Evolutionary conservation across 2,888 invertebrate species (phyloP).

Genomic region (Drosophila kambysellisi): DNA sequence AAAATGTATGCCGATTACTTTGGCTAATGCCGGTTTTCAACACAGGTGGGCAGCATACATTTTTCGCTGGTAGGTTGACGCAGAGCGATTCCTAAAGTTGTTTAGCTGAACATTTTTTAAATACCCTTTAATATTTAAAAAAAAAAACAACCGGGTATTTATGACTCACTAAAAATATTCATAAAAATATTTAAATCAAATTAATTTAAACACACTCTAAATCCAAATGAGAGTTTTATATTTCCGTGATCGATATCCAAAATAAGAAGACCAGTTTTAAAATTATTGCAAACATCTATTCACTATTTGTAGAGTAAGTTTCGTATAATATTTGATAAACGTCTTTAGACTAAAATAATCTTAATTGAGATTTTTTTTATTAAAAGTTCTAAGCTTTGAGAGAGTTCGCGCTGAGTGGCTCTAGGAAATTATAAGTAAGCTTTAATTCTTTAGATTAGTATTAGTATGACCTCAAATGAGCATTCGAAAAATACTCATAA

Average conservation of each 20-base stretch:
- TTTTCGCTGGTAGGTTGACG: constrained; percentile 25
- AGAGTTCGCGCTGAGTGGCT: background rate
- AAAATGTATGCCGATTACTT: constrained; percentile 73
- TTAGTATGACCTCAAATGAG: background rate
- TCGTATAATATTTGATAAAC: too few species aligned
- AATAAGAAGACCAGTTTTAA: background rate
- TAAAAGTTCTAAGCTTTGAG: background rate
- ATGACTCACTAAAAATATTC: background rate
- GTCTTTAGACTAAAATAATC: background rate
- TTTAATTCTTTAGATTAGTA: background rate
- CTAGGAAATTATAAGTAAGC: background rate
- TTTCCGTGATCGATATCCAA: background rate
- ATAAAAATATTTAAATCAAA: background rate
- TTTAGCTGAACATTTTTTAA: background rate
- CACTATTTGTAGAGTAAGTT: background rate
- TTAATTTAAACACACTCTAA: background rate
- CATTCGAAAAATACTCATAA: background rate
- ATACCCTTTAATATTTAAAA: constrained; percentile 22
- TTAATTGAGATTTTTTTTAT: constrained; percentile 5
- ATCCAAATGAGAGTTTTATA: background rate
- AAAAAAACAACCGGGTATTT: background rate
- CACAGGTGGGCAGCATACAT: constrained; percentile 66
- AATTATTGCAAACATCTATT: background rate
- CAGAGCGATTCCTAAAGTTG: constrained; percentile 9
- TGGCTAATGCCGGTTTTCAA: constrained; percentile 53